Evolutionary conservation across 2,797 vertebrate species (phyloP), one percentile per base, ranked within the genome.

Genomic region (Liasis olivaceus): DNA sequence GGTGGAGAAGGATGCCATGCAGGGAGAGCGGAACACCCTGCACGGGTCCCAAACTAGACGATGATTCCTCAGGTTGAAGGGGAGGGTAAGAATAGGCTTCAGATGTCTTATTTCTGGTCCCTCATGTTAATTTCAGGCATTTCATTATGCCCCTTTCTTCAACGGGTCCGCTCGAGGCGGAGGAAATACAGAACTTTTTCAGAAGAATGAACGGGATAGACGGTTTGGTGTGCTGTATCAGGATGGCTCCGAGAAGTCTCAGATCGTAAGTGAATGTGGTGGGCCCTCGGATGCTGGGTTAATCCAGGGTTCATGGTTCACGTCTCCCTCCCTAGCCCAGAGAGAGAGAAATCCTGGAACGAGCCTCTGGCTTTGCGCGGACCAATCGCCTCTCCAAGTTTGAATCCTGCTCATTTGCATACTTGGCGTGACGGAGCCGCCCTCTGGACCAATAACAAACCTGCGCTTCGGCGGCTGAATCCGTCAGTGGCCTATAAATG

Each of bases 401-500:
- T 87, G 58, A 90, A 90, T 56, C 64, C 64, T 36, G 1, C 0
- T 5, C 0, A 56, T 93, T 93, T 90, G 85, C 92, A 87, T 93
- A 36, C 9, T 36, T 1, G 22, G 2, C 1, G 4, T 93, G 92
- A 93, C 64, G 89, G 3, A 1, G 0, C 0, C 1, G 24, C 3
- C 0, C 1, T 14, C 0, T 0, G 7, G 58, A 0, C 92, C 89
- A 93, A 93, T 93, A 2, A 28, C 0, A 36, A 56, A 0, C 28
- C 17, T 11, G 28, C 0, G 0, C 2, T 54, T 31, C 8, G 28
- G 28, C 72, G 20, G 5, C 22, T 0, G 62, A n/a, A 87, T 56
- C 42, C 92, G 56, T 63, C 77, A 5, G 28, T 2, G 42, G 28
- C 28, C 58, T 90, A 93, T 93, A 93, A 93, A 93, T 93, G 90